These are phyloP conservation scores for Crossaster papposus DNA, from an alignment of 53 echinoderm and acorn worm genomes.

Conservation along the genomic window DNA sequence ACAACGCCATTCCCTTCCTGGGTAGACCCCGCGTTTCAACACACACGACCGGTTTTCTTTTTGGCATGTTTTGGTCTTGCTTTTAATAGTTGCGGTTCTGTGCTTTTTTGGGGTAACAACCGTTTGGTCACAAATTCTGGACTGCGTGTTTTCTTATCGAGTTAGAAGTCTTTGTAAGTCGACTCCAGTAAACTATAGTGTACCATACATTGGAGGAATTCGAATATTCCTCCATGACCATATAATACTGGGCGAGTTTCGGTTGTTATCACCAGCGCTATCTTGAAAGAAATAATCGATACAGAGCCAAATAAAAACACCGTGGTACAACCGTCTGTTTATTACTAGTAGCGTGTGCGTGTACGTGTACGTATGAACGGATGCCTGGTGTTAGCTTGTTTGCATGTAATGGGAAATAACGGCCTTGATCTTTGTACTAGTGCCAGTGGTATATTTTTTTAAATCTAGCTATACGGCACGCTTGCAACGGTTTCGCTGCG, in stretches of 20 bases:
- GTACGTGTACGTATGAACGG: neutral
- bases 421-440: slow-evolving; percentile 14
- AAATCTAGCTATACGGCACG: neutral
- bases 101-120: neutral
- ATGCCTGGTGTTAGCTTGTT: neutral
- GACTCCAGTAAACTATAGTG: neutral
- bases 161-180: neutral
- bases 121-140: neutral
- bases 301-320: neutral
- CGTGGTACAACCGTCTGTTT: neutral
- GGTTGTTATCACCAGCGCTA: neutral
- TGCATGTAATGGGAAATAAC: neutral
- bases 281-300: neutral
- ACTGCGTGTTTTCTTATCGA: neutral
- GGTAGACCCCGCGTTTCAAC: slow-evolving; percentile 30
- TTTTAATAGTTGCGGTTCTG: neutral
- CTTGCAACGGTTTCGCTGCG: neutral
- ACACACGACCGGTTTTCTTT: slow-evolving; percentile 45
- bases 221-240: no score
- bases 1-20: slow-evolving; percentile 55
- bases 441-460: neutral
- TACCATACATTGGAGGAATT: no score
- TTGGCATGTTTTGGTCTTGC: neutral
- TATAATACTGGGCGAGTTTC: neutral
- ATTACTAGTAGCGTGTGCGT: neutral